Conservation (phyloP, 1,140 invertebrate genomes). For the Acromyrmex charruanus region DNA sequence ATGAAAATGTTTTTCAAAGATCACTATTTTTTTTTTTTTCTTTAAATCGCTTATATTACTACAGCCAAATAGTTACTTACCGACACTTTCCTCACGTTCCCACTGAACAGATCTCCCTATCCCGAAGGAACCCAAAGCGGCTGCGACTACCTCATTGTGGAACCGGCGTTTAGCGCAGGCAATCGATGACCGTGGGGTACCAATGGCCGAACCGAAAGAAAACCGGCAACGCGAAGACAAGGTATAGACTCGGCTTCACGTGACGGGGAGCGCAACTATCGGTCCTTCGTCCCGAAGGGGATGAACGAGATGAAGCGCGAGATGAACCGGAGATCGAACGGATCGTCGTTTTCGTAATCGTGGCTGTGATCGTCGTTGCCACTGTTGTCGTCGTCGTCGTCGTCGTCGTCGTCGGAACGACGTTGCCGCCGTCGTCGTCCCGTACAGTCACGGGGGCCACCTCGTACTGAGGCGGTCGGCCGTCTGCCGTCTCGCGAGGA, state of each 20-base stretch:
- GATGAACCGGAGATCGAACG: neutral
- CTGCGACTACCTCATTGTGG: slow-evolving; percentile 49
- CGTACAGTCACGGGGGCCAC: slow-evolving; percentile 84
- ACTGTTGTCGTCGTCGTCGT: slow-evolving; percentile 11
- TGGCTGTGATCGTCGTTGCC: slow-evolving; percentile 34
- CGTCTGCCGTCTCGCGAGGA: slow-evolving; percentile 75
- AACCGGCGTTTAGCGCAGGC: neutral
- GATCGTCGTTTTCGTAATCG: slow-evolving; percentile 11
- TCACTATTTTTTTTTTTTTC: neutral
- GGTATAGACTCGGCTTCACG: neutral
- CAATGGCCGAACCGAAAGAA: neutral
- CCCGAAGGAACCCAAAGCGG: neutral
- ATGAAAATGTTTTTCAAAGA: neutral
- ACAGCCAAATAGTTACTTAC: slow-evolving; percentile 23
- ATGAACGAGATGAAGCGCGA: slow-evolving; percentile 11
- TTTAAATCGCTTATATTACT: neutral
- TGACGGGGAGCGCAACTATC: slow-evolving; percentile 15
- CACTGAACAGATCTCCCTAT: neutral
- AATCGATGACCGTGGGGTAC: neutral
- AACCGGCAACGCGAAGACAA: slow-evolving; percentile 1
- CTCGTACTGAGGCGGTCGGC: slow-evolving; percentile 83
- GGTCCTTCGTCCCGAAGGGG: slow-evolving; percentile 1
- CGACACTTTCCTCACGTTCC: neutral
- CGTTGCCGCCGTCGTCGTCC: slow-evolving; percentile 77
- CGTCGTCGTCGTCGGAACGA: slow-evolving; percentile 67